These are phyloP conservation scores for Actinopyga echinites DNA, from an alignment of 53 echinoderm and acorn worm genomes.

Conservation along the genomic window DNA sequence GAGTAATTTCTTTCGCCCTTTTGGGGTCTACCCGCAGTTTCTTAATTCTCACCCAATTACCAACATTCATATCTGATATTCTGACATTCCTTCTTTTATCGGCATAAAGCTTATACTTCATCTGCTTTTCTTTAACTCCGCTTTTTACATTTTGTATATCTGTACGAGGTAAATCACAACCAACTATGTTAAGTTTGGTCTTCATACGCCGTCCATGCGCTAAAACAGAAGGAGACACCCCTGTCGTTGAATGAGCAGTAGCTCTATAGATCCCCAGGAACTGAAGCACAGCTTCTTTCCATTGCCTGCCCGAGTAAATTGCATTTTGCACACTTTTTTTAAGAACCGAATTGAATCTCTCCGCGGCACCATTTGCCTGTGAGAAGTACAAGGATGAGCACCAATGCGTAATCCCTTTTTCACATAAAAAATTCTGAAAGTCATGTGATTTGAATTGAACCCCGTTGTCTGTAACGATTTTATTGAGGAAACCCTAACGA, in stretches of 20 bases:
- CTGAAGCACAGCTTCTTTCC: constrained; percentile 4
- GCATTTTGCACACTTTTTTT: constrained; percentile 23
- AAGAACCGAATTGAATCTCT: neutral
- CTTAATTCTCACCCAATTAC: too few species aligned
- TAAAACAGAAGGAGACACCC: neutral
- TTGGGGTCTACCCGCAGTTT: too few species aligned
- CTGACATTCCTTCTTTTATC: too few species aligned
- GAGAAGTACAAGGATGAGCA: neutral
- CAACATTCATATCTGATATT: too few species aligned
- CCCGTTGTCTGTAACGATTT: neutral
- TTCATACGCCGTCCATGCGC: too few species aligned
- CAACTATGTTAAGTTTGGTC: too few species aligned
- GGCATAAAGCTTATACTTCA: too few species aligned
- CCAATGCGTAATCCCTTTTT: neutral
- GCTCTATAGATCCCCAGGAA: neutral
- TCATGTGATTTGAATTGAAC: constrained; percentile 4
- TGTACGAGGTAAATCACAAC: too few species aligned
- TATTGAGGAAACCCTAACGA: neutral
- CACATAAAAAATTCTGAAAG: neutral
- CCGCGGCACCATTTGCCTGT: constrained; percentile 2
- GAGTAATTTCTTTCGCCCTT: too few species aligned
- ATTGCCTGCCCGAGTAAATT: neutral
- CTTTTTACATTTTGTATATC: too few species aligned
- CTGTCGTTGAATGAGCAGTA: neutral
- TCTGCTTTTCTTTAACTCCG: too few species aligned